Conservation (phyloP, 2,113 vertebrate species). For the Gopherus evgoodei region DNA sequence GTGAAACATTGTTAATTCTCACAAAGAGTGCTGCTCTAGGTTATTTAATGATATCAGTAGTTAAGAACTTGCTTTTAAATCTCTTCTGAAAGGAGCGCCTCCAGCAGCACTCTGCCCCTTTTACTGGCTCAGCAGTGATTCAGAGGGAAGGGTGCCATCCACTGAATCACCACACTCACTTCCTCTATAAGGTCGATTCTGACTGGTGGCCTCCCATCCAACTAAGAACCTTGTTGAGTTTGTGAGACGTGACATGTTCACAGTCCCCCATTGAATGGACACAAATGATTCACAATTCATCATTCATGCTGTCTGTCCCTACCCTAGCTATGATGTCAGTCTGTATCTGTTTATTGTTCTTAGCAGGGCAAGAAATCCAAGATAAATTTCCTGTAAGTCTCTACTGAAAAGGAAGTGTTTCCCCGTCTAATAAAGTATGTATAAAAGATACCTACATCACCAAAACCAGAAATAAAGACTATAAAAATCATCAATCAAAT, state of each 20-base stretch:
- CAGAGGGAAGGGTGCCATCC: neutral
- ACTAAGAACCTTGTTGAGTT: neutral
- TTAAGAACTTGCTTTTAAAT: neutral
- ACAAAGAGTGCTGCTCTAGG: neutral
- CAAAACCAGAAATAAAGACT: slow-evolving; percentile 45
- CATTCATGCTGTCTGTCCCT: neutral
- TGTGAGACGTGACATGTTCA: neutral
- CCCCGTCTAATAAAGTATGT: neutral
- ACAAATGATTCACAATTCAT: neutral
- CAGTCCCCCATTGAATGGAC: neutral
- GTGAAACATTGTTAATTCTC: neutral
- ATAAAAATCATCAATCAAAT: slow-evolving; percentile 53
- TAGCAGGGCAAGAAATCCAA: slow-evolving; percentile 2
- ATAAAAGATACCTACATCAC: neutral
- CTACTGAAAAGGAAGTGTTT: slow-evolving; percentile 15
- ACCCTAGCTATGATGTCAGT: neutral
- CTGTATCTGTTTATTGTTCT: slow-evolving; percentile 14
- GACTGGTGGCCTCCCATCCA: neutral
- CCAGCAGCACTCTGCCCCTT: neutral
- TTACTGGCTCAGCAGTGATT: neutral
- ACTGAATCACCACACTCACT: neutral
- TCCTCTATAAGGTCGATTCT: neutral
- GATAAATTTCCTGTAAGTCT: slow-evolving; percentile 32
- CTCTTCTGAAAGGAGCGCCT: neutral
- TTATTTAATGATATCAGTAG: neutral